Evolutionary conservation across 2,797 vertebrate species (phyloP).

Genomic region (Sebastes trivittatus): DNA sequence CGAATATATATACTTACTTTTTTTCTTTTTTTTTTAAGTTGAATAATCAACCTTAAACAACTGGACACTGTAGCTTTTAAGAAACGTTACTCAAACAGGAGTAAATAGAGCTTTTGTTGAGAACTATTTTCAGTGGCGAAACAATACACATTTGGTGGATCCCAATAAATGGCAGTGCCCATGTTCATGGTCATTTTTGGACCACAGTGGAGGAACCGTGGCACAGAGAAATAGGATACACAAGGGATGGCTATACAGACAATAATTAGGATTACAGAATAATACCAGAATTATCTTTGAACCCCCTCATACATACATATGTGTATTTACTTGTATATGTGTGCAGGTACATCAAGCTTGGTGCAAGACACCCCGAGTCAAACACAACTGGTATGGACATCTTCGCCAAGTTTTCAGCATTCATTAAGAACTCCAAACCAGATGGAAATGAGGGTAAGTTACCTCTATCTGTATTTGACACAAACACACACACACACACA

Average conservation of each 20-base stretch:
- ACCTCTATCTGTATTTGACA: neutral
- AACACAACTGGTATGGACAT: constrained; percentile 99
- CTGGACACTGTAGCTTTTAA: neutral
- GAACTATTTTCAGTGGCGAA: neutral
- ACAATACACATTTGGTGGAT: neutral
- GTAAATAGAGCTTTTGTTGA: neutral
- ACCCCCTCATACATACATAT: neutral
- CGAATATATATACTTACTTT: neutral
- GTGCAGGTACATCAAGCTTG: constrained; percentile 91
- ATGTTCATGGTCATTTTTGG: neutral
- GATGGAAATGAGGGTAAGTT: constrained; percentile 94
- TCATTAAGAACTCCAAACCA: constrained; percentile 97
- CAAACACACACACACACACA: no score
- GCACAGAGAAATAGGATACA: neutral
- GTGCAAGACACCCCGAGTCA: constrained; percentile 95
- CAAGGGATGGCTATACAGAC: neutral
- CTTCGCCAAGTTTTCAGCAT: constrained; percentile 98
- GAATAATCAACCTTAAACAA: neutral
- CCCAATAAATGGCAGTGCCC: neutral
- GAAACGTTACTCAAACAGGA: neutral
- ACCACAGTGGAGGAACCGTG: neutral
- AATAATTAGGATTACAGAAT: no score
- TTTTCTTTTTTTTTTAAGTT: neutral
- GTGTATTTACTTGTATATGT: constrained; percentile 16
- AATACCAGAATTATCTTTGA: neutral